phyloP scores from a whole-genome alignment of 2,797 vertebrate genomes.

The Percopsis omiscomaycus region DNA sequence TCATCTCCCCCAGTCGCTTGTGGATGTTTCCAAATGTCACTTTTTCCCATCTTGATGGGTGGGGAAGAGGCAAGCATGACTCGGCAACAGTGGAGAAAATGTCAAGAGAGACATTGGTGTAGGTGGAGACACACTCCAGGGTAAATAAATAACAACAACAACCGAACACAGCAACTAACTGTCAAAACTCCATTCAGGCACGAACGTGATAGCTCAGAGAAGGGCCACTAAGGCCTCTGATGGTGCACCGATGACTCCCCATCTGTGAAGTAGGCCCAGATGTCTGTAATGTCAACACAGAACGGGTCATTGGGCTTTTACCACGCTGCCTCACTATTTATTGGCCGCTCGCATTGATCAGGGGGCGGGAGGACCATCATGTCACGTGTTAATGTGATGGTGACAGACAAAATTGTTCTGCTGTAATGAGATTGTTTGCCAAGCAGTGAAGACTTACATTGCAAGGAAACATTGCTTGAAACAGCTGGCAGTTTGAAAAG shows the following conservation, averaged over 20 bases:
- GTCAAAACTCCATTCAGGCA: constrained; percentile 72
- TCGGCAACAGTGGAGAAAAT: constrained; percentile 31
- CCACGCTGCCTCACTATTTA: constrained; percentile 33
- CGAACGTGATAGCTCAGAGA: constrained; percentile 62
- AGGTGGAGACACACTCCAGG: constrained; percentile 30
- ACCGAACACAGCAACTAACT: constrained; percentile 35
- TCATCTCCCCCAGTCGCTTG: constrained; percentile 26
- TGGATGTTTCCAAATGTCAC: constrained; percentile 43
- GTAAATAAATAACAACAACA: neutral
- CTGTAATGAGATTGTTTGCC: constrained; percentile 27
- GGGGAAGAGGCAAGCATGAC: constrained; percentile 23
- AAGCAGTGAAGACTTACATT: neutral
- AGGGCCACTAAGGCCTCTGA: constrained; percentile 30
- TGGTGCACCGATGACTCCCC: constrained; percentile 32
- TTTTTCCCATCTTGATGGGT: constrained; percentile 6
- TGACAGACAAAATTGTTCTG: constrained; percentile 41
- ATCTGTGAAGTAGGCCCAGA: constrained; percentile 35
- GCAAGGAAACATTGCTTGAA: constrained; percentile 8
- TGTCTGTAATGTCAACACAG: constrained; percentile 47
- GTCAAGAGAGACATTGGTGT: constrained; percentile 43
- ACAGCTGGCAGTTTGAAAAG: constrained; percentile 45
- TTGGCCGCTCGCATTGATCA: constrained; percentile 32
- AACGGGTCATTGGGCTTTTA: constrained; percentile 37
- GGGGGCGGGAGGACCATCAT: constrained; percentile 24
- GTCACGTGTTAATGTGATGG: constrained; percentile 23